Evolutionary conservation across 2,888 invertebrate genomes (phyloP), one percentile per base, ranked within the genome.

Genomic region (Leucoma salicis): DNA sequence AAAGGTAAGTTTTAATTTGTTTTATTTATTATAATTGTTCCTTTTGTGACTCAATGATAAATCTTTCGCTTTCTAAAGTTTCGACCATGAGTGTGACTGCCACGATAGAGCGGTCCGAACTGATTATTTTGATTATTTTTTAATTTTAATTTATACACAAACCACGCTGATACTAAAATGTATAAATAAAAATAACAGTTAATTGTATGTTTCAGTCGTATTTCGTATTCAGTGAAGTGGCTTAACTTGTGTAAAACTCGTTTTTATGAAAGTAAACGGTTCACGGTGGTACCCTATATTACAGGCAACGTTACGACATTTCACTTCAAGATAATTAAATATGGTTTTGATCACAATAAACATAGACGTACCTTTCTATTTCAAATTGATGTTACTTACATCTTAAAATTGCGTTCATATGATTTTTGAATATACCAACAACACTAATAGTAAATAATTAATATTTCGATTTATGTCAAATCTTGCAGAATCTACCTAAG

Each of bases 21-120:
- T 64, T 71, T 68, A 63, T 65, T 64, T 66, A 63, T 56, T 57
- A 12, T 53, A 68, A 66, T 64, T 61, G 55, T 69, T 70, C 69
- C 65, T 63, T 59, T 65, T 42, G 66, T 73, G 66, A 75, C 69
- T 71, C 78, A 81, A 81, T 81, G 74, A 75, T 77, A 78, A 78
- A 74, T 75, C 62, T 71, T 75, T 75, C 80, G 85, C 88, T 88
- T 87, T 87, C 87, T 86, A 87, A 82, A 83, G 77, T 66, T 58
- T 65, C 80, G 87, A 71, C 87, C 87, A 81, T 87, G 87, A 86
- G 84, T 86, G 82, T 78, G 77, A 73, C 73, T 64, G 68, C 69
- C 70, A 82, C 80, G 79, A 81, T 62, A 53, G 67, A 57, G 60
- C 67, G 73, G 72, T 68, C 53, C 50, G 55, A 51, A 13, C 39